These are phyloP conservation scores for Hypercompe scribonia DNA, from an alignment of 2,888 invertebrate species.

Conservation along the genomic window DNA sequence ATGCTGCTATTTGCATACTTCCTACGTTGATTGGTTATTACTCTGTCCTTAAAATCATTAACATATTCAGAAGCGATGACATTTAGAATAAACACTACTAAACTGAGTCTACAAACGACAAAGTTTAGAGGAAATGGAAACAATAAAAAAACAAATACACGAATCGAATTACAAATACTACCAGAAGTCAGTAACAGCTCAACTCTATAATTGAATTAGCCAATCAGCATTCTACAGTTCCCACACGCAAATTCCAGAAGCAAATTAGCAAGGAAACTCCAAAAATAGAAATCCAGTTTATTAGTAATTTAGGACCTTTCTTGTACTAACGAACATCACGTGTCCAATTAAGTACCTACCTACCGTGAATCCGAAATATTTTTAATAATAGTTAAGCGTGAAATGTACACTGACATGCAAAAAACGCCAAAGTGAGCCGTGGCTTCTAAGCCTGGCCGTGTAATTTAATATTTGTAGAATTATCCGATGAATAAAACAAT, in stretches of 20 bases:
- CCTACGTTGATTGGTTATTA: background rate
- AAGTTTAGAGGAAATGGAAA: background rate
- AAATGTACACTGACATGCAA: constrained; percentile 32
- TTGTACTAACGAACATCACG: constrained; percentile 33
- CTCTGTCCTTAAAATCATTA: background rate
- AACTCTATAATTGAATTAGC: background rate
- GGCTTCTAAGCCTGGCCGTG: constrained; percentile 35
- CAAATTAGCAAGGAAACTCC: constrained; percentile 18
- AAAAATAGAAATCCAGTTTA: constrained; percentile 40
- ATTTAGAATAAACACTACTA: background rate
- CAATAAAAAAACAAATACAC: background rate
- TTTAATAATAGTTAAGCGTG: constrained; percentile 20
- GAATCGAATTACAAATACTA: background rate
- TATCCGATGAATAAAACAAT: constrained; percentile 44
- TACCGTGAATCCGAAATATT: constrained; percentile 13
- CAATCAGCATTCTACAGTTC: constrained; percentile 1
- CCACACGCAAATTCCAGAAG: constrained; percentile 19
- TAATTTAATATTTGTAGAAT: constrained; percentile 51
- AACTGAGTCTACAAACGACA: background rate
- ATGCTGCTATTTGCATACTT: background rate
- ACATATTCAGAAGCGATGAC: background rate
- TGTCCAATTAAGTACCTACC: constrained; percentile 11
- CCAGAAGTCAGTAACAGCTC: background rate
- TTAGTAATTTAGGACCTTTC: constrained; percentile 44
- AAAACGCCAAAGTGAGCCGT: constrained; percentile 45